Base-by-base conservation (phyloP, 2,113 vertebrate genomes). In the Fukomys damarensis region DNA sequence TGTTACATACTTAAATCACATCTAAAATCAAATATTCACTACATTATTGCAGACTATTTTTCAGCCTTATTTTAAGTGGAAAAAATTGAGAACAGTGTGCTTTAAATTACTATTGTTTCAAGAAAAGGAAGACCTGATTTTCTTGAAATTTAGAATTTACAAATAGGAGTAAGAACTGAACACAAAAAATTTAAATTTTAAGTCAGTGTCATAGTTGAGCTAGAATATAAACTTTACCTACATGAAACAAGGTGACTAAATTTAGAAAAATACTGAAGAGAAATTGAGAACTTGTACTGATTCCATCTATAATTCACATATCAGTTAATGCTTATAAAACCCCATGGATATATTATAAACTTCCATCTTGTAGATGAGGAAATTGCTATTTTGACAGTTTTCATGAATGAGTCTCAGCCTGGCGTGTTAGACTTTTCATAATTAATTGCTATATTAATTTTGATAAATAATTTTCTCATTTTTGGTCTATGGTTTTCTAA, bases 1-100 rank as follows among this genome's bases (percentile, higher is more conserved):
- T 70, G 63, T 87, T 19, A 92, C 72, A 1, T 2, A 66, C 4
- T 77, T 81, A 54, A 65, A 14, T 35, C 43, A 0, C 58, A 86
- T 94, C 52, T 77, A 9, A 85, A 95, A 86, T 76, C 59, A 93
- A 96, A 74, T 63, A 59, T 65, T 88, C 93, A 32, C 58, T 95
- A 7, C 72, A 61, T 38, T 58, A 1, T 86, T 92, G 30, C 17
- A 92, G 30, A 68, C 7, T 49, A 65, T 26, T 96, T 52, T 92
- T 79, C 16, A 85, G 19, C 2, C 35, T 0, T 54, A 56, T 0
- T 61, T 81, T 86, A 84, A 61, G 22, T 77, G 43, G 0, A 2
- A 7, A 58, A 22, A 24, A 28, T 4, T 83, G 4, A 56, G 10
- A 80, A 56, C 12, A 56, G n/a, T 54, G 1, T 65, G 20, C 3